Evolutionary conservation across 2,888 invertebrate genomes (phyloP).

Genomic region (Theretra japonica): DNA sequence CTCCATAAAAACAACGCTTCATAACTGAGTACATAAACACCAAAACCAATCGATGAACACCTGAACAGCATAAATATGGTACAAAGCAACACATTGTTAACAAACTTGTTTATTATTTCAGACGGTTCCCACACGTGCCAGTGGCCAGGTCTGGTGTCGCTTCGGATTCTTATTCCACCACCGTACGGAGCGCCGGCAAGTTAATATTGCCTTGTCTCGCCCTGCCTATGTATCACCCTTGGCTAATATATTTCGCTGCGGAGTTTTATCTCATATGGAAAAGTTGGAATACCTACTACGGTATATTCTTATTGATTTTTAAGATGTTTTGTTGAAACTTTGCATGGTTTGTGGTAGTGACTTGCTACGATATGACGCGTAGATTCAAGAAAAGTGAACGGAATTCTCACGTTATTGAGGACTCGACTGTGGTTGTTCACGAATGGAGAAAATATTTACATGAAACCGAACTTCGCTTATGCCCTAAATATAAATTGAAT

Average conservation of each 20-base stretch:
- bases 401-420: too few species aligned
- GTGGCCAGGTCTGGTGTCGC: constrained; percentile 33
- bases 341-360: too few species aligned
- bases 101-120: constrained; percentile 46
- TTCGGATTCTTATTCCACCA: constrained; percentile 58
- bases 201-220: constrained; percentile 60
- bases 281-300: neutral
- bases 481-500: too few species aligned
- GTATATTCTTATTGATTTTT: too few species aligned
- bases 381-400: too few species aligned
- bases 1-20: neutral
- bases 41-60: constrained; percentile 38
- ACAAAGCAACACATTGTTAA: constrained; percentile 36
- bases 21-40: constrained; percentile 8
- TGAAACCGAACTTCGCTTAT: too few species aligned
- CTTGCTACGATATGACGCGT: too few species aligned
- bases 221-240: constrained; percentile 35
- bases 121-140: constrained; percentile 41
- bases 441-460: too few species aligned
- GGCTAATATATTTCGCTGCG: constrained; percentile 30
- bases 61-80: constrained; percentile 42
- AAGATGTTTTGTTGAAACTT: too few species aligned
- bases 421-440: too few species aligned
- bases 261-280: neutral
- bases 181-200: constrained; percentile 57